Base-by-base conservation (phyloP, 2,888 invertebrate genomes). In the Pteria penguin region DNA sequence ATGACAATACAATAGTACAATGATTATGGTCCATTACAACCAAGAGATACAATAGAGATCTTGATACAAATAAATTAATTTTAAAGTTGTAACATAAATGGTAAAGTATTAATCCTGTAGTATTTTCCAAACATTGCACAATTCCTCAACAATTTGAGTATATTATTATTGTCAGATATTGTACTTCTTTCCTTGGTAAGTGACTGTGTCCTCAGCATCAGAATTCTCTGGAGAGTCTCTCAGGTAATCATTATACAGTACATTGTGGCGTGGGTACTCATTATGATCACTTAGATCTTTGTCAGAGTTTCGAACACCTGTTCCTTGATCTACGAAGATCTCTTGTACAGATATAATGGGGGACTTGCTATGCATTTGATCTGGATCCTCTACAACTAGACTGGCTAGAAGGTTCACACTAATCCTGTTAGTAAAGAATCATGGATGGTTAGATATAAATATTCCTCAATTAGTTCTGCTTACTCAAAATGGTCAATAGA, bases 381-480 rank as follows among this genome's bases (percentile, higher is more conserved):
- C 71, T 36, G 80, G 78, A 74, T 86, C 84, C 36, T 83, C 82
- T 52, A 83, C 82, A 1, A 78, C 84, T 45, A 86, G 76, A n/a
- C 83, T 83, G 54, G 84, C 82, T 14, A 86, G 57, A 29, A 83
- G 82, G 65, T 84, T 86, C 1, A 84, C 73, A 36, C 78, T 45
- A 32, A 86, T 67, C 82, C 86, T 86, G 78, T 24, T 79, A 72
- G n/a, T n/a, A n/a, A n/a, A n/a, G n/a, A n/a, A n/a, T n/a, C n/a
- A n/a, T n/a, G n/a, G n/a, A n/a, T n/a, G n/a, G n/a, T n/a, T n/a
- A n/a, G n/a, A n/a, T n/a, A n/a, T n/a, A n/a, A n/a, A n/a, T n/a
- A n/a, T n/a, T n/a, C n/a, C n/a, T n/a, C n/a, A n/a, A n/a, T n/a
- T n/a, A n/a, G n/a, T n/a, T n/a, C n/a, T n/a, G n/a, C n/a, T n/a